Base-by-base conservation (phyloP, 2,888 invertebrate species). In the Sinotaia quadrata region DNA sequence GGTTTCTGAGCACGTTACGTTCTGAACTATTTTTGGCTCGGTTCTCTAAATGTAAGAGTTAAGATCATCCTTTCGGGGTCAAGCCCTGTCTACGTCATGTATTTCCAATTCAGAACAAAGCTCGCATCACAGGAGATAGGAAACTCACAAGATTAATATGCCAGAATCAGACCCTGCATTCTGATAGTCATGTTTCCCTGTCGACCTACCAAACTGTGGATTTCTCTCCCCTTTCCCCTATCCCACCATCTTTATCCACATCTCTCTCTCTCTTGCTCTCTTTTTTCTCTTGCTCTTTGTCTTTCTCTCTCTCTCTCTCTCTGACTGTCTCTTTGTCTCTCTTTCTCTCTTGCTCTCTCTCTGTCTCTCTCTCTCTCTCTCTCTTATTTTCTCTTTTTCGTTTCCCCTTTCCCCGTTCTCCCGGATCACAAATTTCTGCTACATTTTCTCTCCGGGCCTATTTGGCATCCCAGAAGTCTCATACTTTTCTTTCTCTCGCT, bases 21-120 rank as follows among this genome's bases (percentile, higher is more conserved):
- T n/a, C n/a, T n/a, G n/a, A n/a, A n/a, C n/a, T n/a, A n/a, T n/a
- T n/a, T n/a, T n/a, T n/a, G n/a, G n/a, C n/a, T n/a, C n/a, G n/a
- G n/a, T n/a, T n/a, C n/a, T n/a, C n/a, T n/a, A n/a, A n/a, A n/a
- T n/a, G n/a, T n/a, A n/a, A n/a, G n/a, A n/a, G n/a, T n/a, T n/a
- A n/a, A n/a, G n/a, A n/a, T n/a, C 58, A 27, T 37, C 41, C 41
- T 37, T 58, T 36, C 41, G 58, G 15, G 57, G 58, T 37, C 57
- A 57, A 24, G n/a, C 8, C 58, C 2, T 5, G 15, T 7, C n/a
- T 41, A 37, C 41, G 24, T 33, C 18, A 27, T n/a, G n/a, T 8
- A 31, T 37, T 21, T 34, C 58, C 24, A 37, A 34, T 34, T 21
- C 33, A 58, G 41, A 21, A 12, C 37, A 10, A 18, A n/a, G 24